Evolutionary conservation across 2,113 vertebrate genomes (phyloP).

Genomic region (Pongo pygmaeus): DNA sequence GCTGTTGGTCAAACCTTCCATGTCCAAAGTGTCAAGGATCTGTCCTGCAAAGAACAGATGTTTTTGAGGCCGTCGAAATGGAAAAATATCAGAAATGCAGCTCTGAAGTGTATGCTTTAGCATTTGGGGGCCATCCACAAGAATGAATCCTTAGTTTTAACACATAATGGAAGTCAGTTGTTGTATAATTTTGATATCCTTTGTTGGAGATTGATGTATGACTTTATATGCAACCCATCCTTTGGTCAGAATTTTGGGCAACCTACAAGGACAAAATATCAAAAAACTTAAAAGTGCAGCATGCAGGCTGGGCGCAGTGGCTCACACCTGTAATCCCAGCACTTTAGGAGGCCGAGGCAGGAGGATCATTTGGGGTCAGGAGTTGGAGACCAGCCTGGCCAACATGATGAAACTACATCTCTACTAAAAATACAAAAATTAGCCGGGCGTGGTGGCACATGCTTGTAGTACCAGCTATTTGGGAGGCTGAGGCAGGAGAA

Average conservation of each 20-base stretch:
- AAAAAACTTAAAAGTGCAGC: rapidly evolving
- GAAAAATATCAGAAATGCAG: neutral
- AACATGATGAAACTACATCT: too few relatives aligned
- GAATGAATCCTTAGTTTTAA: neutral
- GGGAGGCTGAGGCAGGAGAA: too few relatives aligned
- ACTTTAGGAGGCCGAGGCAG: too few relatives aligned
- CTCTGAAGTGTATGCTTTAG: rapidly evolving
- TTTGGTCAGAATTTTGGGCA: neutral
- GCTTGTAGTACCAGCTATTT: too few relatives aligned
- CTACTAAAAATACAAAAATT: too few relatives aligned
- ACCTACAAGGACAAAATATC: rapidly evolving
- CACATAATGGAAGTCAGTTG: rapidly evolving
- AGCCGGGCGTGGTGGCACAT: too few relatives aligned
- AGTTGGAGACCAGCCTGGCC: too few relatives aligned
- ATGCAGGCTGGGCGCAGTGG: too few relatives aligned
- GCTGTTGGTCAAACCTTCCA: constrained; percentile 83
- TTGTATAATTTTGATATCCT: rapidly evolving
- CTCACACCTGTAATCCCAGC: too few relatives aligned
- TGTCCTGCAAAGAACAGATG: constrained; percentile 81
- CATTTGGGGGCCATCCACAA: neutral
- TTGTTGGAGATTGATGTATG: rapidly evolving
- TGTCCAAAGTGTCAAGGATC: constrained; percentile 86
- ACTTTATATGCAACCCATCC: neutral
- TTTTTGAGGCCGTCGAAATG: neutral
- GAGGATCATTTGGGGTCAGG: too few relatives aligned